Percentiles rank a stretch among this genome's conserved stretches.
Conservation (phyloP, 1,140 invertebrate species). For the Drosophila mauritiana region DNA sequence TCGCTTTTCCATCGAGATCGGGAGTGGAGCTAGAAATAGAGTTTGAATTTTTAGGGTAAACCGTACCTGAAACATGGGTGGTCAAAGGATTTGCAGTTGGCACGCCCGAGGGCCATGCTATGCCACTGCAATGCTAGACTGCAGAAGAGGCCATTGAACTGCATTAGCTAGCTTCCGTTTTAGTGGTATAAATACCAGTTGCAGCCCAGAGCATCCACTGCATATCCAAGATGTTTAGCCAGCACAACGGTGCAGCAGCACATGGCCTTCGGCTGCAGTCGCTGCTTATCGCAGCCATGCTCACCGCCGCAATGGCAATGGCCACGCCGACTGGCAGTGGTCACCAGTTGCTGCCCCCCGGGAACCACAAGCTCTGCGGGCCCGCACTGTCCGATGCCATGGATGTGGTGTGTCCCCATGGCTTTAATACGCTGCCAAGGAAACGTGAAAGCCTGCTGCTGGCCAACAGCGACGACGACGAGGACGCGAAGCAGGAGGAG, state of each 20-base stretch:
- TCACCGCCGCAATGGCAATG: slow-evolving; percentile 21
- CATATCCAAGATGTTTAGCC: slow-evolving; percentile 50
- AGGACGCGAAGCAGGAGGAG: background rate
- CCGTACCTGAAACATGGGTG: slow-evolving; percentile 12
- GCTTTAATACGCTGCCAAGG: slow-evolving; percentile 49
- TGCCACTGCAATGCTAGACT: slow-evolving; percentile 12
- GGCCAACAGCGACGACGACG: background rate
- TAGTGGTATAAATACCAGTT: slow-evolving; percentile 58
- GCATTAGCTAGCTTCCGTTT: slow-evolving; percentile 1
- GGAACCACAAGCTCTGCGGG: slow-evolving; percentile 69
- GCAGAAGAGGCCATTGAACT: slow-evolving; percentile 64
- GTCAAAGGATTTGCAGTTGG: background rate
- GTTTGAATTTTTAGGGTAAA: background rate
- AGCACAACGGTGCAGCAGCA: slow-evolving; percentile 40
- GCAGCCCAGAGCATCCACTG: slow-evolving; percentile 14
- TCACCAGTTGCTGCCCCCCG: slow-evolving; percentile 50
- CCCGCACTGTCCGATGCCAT: slow-evolving; percentile 55
- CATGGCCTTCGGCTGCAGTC: slow-evolving; percentile 23
- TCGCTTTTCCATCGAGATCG: background rate
- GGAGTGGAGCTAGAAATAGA: slow-evolving; percentile 9
- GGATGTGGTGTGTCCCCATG: slow-evolving; percentile 57
- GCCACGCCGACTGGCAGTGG: slow-evolving; percentile 6
- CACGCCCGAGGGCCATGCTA: background rate
- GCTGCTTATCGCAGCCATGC: slow-evolving; percentile 22
- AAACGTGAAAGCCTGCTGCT: background rate